Evolutionary conservation across 2,797 vertebrate genomes (phyloP).

Genomic region (Premnoplex brunnescens): DNA sequence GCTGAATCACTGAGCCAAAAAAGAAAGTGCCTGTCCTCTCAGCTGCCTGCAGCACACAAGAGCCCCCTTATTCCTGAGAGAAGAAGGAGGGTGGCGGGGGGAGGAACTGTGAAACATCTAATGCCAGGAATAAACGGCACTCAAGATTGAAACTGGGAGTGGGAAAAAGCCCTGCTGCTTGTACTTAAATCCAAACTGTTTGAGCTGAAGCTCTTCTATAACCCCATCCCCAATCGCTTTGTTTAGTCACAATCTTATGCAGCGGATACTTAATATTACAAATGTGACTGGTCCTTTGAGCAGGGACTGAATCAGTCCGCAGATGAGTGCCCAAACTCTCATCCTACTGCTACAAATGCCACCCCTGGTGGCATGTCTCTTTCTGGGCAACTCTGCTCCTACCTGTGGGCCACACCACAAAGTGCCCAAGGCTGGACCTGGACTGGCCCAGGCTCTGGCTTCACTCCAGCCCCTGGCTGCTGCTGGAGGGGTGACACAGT

Average conservation of each 20-base stretch:
- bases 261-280: not conserved
- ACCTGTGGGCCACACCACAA: not conserved
- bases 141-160: not conserved
- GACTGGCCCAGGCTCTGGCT: fast-evolving
- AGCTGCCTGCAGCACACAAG: not conserved
- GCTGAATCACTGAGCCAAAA: not conserved
- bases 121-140: not conserved
- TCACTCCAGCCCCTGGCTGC: not conserved
- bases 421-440: fast-evolving
- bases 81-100: not conserved
- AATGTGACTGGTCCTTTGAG: not conserved
- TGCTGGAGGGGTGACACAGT: too few relatives aligned
- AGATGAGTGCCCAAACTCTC: not conserved
- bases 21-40: not conserved
- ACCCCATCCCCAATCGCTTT: not conserved
- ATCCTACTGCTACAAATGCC: not conserved
- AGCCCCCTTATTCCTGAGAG: not conserved
- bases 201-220: not conserved
- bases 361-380: not conserved
- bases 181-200: not conserved
- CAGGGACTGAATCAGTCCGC: not conserved
- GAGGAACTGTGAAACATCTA: not conserved
- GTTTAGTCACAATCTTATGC: not conserved
- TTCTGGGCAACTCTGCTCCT: not conserved
- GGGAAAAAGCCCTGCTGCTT: not conserved